phyloP scores from a whole-genome alignment of 2,797 vertebrate genomes.

The Myotis pilosus region DNA sequence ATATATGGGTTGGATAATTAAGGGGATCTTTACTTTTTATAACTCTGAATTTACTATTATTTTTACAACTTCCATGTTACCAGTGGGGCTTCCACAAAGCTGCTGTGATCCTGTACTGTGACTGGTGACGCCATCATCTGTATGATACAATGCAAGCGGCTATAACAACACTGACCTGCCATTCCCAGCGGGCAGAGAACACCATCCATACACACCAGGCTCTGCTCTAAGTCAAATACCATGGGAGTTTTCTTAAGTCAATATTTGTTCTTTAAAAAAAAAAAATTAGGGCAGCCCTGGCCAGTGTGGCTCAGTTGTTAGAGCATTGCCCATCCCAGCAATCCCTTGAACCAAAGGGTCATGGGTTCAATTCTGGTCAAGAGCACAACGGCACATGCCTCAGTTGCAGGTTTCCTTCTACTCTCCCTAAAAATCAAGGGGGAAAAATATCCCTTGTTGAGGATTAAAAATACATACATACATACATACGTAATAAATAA shows the following conservation, averaged over 20 bases:
- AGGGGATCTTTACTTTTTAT: neutral
- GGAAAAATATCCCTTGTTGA: neutral
- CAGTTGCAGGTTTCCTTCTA: neutral
- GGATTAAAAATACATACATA: neutral
- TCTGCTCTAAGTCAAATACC: neutral
- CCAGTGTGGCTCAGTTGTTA: neutral
- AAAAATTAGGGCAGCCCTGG: neutral
- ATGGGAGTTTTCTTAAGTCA: neutral
- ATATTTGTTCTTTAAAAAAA: neutral
- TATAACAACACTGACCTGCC: neutral
- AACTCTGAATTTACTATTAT: neutral
- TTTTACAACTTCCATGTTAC: neutral
- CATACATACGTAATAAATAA: neutral
- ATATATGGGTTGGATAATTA: neutral
- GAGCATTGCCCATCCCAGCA: neutral
- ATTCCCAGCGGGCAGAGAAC: too few species aligned
- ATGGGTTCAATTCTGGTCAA: neutral
- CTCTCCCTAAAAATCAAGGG: neutral
- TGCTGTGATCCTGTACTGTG: neutral
- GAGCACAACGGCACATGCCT: neutral
- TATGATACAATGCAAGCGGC: rapidly evolving
- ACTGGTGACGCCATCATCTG: neutral
- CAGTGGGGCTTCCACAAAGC: neutral
- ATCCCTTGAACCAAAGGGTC: neutral
- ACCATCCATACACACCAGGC: neutral